Percentiles rank a stretch among this genome's conserved stretches.
Evolutionary conservation across 2,888 invertebrate genomes (phyloP).

Genomic region (Axea sp.): DNA sequence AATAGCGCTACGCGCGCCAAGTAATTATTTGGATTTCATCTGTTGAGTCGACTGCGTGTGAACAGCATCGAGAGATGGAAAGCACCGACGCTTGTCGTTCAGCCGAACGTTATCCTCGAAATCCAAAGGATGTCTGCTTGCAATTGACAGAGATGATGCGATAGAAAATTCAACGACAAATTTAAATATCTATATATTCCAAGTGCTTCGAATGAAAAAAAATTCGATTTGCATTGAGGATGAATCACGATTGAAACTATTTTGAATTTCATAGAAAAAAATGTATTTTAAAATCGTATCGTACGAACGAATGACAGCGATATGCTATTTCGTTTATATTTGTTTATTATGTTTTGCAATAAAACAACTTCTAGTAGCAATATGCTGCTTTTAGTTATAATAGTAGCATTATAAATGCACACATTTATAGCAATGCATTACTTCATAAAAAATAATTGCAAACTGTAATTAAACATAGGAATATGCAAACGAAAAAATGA

Average conservation of each 20-base stretch:
- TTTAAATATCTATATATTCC: conserved; percentile 25
- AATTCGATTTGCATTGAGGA: conserved; percentile 42
- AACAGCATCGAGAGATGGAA: conserved; percentile 53
- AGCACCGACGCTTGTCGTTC: conserved; percentile 55
- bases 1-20: conserved; percentile 27
- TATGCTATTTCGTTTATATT: too few relatives aligned
- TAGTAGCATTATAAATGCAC: too few relatives aligned
- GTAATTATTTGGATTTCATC: conserved; percentile 56
- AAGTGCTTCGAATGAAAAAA: conserved; percentile 35
- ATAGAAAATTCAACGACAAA: conserved; percentile 57
- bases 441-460: too few relatives aligned
- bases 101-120: conserved; percentile 55
- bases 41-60: conserved; percentile 56
- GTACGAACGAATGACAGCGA: too few relatives aligned
- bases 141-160: conserved; percentile 58
- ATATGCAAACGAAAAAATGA: too few relatives aligned
- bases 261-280: conserved; percentile 28
- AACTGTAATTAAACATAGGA: too few relatives aligned
- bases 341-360: too few relatives aligned
- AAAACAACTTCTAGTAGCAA: too few relatives aligned
- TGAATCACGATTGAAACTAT: conserved; percentile 48
- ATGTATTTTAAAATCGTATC: neutral
- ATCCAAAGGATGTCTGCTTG: conserved; percentile 59
- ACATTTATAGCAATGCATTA: too few relatives aligned
- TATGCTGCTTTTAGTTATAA: too few relatives aligned